Percentiles rank a stretch among this genome's conserved stretches.
Evolutionary conservation across 1,140 invertebrate genomes (phyloP).

Genomic region (Monochamus saltuarius): DNA sequence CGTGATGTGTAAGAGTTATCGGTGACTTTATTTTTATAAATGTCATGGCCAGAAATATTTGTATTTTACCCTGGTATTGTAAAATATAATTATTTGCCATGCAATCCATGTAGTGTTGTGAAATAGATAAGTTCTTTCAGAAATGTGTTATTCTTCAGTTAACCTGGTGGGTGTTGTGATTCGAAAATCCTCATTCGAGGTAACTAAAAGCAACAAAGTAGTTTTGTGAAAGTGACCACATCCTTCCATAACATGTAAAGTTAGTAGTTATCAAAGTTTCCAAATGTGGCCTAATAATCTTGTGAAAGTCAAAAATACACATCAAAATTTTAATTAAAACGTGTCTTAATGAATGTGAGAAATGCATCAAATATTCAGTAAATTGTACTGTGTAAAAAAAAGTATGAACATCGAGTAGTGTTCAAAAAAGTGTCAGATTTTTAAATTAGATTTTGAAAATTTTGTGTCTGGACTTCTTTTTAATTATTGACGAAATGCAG

Average conservation of each 20-base stretch:
- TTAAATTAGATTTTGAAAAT: background rate
- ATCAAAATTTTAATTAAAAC: background rate
- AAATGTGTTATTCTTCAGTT: slow-evolving; percentile 27
- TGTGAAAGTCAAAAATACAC: background rate
- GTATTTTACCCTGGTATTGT: slow-evolving; percentile 15
- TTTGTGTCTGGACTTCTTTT: no score
- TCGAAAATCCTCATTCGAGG: background rate
- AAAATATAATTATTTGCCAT: slow-evolving; percentile 15
- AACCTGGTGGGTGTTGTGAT: slow-evolving; percentile 11
- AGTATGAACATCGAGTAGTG: no score
- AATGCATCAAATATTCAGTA: background rate
- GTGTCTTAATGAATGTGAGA: background rate
- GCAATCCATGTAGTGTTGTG: slow-evolving; percentile 26
- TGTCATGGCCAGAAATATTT: slow-evolving; percentile 19
- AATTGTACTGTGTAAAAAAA: no score
- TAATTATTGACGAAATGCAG: no score
- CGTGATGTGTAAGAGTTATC: slow-evolving; percentile 27
- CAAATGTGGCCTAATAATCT: background rate
- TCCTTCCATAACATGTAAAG: background rate
- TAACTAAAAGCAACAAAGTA: slow-evolving; percentile 9
- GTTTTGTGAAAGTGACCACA: background rate
- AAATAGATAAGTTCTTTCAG: slow-evolving; percentile 28
- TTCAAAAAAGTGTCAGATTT: background rate
- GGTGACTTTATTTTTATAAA: slow-evolving; percentile 19
- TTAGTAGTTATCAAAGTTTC: slow-evolving; percentile 7